phyloP scores from a whole-genome alignment of 2,113 vertebrate genomes.

The Pelobates fuscus region DNA sequence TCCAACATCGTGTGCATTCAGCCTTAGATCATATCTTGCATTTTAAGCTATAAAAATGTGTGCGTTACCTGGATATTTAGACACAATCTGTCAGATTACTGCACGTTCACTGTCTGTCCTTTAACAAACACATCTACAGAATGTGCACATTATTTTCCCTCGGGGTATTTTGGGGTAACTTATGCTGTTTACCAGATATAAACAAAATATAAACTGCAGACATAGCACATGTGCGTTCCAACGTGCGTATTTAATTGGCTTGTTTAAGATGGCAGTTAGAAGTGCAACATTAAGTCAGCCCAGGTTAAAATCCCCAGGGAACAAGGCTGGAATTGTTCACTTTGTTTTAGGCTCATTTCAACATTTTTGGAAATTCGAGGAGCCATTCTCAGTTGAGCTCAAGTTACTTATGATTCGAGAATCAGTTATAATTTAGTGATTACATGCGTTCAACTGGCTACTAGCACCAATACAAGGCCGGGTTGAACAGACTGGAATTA shows the following conservation, averaged over 20 bases:
- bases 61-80: too few relatives aligned
- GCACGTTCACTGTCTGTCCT: slow-evolving; percentile 27
- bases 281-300: slow-evolving; percentile 30
- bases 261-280: slow-evolving; percentile 39
- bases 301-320: slow-evolving; percentile 21
- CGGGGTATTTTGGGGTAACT: slow-evolving; percentile 33
- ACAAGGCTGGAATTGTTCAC: slow-evolving; percentile 15
- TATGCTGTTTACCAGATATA: slow-evolving; percentile 30
- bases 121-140: slow-evolving; percentile 17
- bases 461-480: too few relatives aligned
- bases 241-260: slow-evolving; percentile 43
- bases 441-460: too few relatives aligned
- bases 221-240: slow-evolving; percentile 27
- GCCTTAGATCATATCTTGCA: neutral
- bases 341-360: slow-evolving; percentile 10
- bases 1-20: neutral
- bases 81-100: slow-evolving; percentile 26
- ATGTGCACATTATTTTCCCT: slow-evolving; percentile 30
- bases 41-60: neutral
- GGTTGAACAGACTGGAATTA: too few relatives aligned
- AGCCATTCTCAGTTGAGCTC: slow-evolving; percentile 14
- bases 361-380: slow-evolving; percentile 21
- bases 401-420: neutral
- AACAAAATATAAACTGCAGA: slow-evolving; percentile 42
- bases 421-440: too few relatives aligned